These are phyloP conservation scores for Andrena minutula DNA, from an alignment of 2,888 invertebrate species.

Conservation along the genomic window DNA sequence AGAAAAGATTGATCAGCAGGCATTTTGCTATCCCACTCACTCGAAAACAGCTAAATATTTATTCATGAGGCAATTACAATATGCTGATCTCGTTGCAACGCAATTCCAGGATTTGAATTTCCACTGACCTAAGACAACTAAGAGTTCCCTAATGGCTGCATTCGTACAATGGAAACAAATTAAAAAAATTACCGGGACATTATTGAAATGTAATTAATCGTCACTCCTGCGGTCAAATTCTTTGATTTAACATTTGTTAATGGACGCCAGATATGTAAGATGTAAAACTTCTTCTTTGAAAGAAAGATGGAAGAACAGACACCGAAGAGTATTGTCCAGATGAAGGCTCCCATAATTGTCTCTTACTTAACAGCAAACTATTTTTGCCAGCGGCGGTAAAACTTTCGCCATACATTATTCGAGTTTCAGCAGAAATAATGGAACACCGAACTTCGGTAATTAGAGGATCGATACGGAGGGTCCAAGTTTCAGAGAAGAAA, in stretches of 20 bases:
- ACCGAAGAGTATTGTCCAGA: neutral
- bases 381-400: constrained; percentile 58
- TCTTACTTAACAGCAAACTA: constrained; percentile 51
- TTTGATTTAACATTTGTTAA: neutral
- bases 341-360: constrained; percentile 26
- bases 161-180: neutral
- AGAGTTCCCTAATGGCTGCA: neutral
- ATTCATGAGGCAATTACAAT: constrained; percentile 51
- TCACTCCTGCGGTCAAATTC: neutral
- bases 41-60: constrained; percentile 33
- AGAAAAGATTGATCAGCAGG: constrained; percentile 10
- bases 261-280: neutral
- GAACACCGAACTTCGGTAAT: constrained; percentile 55
- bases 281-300: too few species aligned
- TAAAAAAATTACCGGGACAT: neutral
- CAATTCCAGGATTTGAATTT: constrained; percentile 30
- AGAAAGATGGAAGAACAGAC: neutral
- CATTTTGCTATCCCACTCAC: constrained; percentile 1
- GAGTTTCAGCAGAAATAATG: constrained; percentile 55
- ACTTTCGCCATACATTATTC: constrained; percentile 57
- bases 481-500: constrained; percentile 46
- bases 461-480: constrained; percentile 36
- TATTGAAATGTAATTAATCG: neutral
- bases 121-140: constrained; percentile 3
- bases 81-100: constrained; percentile 33